These are phyloP conservation scores for Sycophila sp. DNA, from an alignment of 1,140 invertebrate species.

Conservation along the genomic window DNA sequence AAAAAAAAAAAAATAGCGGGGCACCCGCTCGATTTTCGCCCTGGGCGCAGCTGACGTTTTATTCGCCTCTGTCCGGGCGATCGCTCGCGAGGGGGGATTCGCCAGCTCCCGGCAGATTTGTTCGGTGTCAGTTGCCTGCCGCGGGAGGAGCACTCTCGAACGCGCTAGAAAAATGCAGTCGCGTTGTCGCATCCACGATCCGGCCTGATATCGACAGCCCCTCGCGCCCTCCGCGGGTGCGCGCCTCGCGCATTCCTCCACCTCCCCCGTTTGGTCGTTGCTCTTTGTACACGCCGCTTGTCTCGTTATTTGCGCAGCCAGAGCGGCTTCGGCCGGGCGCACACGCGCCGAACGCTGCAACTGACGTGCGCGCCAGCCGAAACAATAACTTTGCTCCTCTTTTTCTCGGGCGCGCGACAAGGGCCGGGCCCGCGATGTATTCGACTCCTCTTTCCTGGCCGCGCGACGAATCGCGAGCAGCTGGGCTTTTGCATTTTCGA, in stretches of 20 bases:
- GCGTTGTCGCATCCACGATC: not conserved
- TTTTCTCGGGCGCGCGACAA: slow-evolving; percentile 16
- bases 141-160: slow-evolving; percentile 45
- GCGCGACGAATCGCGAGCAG: not conserved
- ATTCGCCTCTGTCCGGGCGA: no score
- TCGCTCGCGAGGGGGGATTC: no score
- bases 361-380: slow-evolving; percentile 10
- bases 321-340: no score
- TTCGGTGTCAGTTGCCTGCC: slow-evolving; percentile 64
- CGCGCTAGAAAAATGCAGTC: not conserved
- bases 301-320: no score
- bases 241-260: slow-evolving; percentile 29
- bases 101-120: slow-evolving; percentile 60
- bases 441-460: not conserved
- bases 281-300: slow-evolving; percentile 28
- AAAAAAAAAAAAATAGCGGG: not conserved
- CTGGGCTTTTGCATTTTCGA: not conserved
- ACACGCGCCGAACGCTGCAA: not conserved
- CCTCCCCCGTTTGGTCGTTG: slow-evolving; percentile 35
- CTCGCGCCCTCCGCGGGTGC: slow-evolving; percentile 15
- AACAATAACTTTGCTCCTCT: slow-evolving; percentile 34
- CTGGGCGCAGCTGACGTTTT: not conserved
- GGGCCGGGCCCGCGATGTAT: not conserved
- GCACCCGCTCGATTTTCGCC: not conserved
- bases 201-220: slow-evolving; percentile 15